These are phyloP conservation scores for Siniperca undulata DNA, from an alignment of 2,797 vertebrate species.

Conservation along the genomic window DNA sequence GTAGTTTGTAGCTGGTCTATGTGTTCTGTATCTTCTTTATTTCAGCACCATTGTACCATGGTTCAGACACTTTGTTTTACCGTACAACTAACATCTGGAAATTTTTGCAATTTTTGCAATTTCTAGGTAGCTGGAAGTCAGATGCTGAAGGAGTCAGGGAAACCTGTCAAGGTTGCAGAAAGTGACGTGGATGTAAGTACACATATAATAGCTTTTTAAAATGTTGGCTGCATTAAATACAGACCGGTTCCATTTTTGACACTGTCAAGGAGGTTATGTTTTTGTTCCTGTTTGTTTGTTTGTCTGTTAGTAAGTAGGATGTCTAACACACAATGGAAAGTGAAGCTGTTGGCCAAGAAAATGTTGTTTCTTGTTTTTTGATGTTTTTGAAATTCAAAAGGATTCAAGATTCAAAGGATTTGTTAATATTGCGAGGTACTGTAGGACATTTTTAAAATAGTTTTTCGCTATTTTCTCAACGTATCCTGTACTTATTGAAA, in stretches of 20 bases:
- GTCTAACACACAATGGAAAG: background rate
- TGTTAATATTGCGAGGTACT: background rate
- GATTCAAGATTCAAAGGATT: background rate
- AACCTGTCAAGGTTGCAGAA: conserved; percentile 95
- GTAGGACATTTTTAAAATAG: background rate
- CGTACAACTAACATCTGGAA: conserved; percentile 13
- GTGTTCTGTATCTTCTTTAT: conserved; percentile 44
- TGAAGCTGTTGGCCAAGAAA: background rate
- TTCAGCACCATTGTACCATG: conserved; percentile 9
- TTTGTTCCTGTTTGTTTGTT: background rate
- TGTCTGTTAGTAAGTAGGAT: background rate
- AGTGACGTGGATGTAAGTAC: conserved; percentile 95
- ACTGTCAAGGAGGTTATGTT: background rate
- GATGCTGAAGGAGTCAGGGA: conserved; percentile 86
- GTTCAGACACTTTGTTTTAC: background rate
- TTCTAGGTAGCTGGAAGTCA: conserved; percentile 91
- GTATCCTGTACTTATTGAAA: background rate
- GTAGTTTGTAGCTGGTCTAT: conserved; percentile 49
- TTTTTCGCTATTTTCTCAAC: background rate
- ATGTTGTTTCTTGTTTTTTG: background rate
- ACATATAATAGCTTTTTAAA: background rate
- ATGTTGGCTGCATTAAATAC: background rate
- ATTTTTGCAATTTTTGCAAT: conserved; percentile 20
- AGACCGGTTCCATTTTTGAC: background rate
- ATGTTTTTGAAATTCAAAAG: background rate